These are phyloP conservation scores for Agrochola lota DNA, from an alignment of 2,888 invertebrate genomes.

Conservation along the genomic window DNA sequence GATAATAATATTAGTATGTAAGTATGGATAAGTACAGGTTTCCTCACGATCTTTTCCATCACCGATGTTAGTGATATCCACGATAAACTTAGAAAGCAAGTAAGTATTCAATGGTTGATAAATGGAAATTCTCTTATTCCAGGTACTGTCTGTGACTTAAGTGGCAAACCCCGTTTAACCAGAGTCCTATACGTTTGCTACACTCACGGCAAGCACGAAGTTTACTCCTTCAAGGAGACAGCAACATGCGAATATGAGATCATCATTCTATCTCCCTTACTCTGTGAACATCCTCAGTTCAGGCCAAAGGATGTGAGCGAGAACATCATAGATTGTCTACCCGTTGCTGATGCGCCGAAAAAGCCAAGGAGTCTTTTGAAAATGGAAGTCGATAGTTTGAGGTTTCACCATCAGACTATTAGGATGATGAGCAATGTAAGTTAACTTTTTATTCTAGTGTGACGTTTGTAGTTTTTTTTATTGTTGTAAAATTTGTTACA, in stretches of 20 bases:
- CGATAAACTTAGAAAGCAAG: too few species aligned
- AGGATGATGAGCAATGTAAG: conserved; percentile 80
- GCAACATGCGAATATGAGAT: conserved; percentile 98
- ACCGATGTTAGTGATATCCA: too few species aligned
- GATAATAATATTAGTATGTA: too few species aligned
- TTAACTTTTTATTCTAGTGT: conserved; percentile 39
- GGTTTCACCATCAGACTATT: conserved; percentile 92
- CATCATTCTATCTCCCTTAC: conserved; percentile 95
- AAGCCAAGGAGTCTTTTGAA: conserved; percentile 94
- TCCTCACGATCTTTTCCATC: too few species aligned
- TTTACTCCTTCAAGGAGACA: conserved; percentile 97
- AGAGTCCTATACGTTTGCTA: conserved; percentile 97
- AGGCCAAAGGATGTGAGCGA: conserved; percentile 95
- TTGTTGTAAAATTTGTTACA: not conserved
- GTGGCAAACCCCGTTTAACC: conserved; percentile 95
- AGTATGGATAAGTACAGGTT: too few species aligned
- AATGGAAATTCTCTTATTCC: conserved; percentile 20
- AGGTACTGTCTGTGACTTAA: conserved; percentile 97
- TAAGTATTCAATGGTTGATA: too few species aligned
- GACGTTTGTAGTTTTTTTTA: conserved; percentile 39
- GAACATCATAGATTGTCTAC: conserved; percentile 94
- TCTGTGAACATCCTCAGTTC: conserved; percentile 97
- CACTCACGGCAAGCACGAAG: conserved; percentile 96
- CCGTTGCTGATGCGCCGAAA: conserved; percentile 92
- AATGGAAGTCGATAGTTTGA: conserved; percentile 93